phyloP scores from a whole-genome alignment of 2,113 vertebrate genomes.

The Peromyscus leucopus region DNA sequence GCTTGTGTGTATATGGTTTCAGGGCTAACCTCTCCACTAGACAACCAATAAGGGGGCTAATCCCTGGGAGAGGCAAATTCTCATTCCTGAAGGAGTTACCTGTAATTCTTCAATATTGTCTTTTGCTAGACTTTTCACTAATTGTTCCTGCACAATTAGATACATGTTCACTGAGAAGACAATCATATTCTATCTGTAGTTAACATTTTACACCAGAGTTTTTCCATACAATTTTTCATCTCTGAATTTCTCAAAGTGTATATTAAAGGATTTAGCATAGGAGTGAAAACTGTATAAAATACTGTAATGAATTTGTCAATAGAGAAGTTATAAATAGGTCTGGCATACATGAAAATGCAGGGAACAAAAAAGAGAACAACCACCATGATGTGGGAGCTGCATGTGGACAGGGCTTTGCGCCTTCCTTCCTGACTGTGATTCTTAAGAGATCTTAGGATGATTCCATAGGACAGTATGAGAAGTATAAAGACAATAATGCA shows the following conservation, averaged over 20 bases:
- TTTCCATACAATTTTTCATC: conserved; percentile 60
- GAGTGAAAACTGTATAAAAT: conserved; percentile 46
- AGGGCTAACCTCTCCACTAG: not conserved
- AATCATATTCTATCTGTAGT: not conserved
- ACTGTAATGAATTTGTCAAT: conserved; percentile 58
- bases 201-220: not conserved
- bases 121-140: not conserved
- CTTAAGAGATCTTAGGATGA: conserved; percentile 65
- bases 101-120: not conserved
- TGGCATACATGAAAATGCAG: conserved; percentile 75
- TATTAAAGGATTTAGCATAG: conserved; percentile 46
- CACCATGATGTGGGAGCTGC: conserved; percentile 64
- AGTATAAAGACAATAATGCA: conserved; percentile 67
- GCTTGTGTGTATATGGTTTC: not conserved
- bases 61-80: not conserved
- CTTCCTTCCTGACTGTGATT: conserved; percentile 31
- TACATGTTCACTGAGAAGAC: not conserved
- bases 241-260: conserved; percentile 69
- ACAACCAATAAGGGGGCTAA: not conserved
- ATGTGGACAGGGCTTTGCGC: conserved; percentile 76
- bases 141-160: not conserved
- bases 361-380: conserved; percentile 74
- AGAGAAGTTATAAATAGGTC: conserved; percentile 50
- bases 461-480: conserved; percentile 68
- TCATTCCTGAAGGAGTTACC: not conserved